phyloP scores from a whole-genome alignment of 2,113 vertebrate genomes.

The Melanocharis versteri region DNA sequence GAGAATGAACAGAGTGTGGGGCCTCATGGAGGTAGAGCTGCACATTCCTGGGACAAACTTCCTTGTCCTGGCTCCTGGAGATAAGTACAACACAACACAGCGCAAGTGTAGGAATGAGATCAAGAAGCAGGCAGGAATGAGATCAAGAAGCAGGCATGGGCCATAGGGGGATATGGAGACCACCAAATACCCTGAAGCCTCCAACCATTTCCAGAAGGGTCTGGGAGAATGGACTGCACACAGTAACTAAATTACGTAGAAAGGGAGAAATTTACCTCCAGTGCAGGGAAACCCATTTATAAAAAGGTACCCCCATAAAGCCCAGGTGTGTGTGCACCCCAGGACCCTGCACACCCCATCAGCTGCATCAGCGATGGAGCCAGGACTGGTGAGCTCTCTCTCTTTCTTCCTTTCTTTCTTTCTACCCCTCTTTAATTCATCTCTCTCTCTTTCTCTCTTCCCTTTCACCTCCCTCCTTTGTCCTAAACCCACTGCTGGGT shows the following conservation, averaged over 20 bases:
- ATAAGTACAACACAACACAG: neutral
- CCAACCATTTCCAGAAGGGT: neutral
- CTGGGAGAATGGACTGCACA: no score
- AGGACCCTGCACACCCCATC: neutral
- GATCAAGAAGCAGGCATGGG: neutral
- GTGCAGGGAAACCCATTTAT: neutral
- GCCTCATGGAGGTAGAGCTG: neutral
- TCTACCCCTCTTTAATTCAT: neutral
- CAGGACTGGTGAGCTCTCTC: neutral
- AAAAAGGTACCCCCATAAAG: neutral
- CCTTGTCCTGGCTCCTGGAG: neutral
- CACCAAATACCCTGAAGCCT: neutral
- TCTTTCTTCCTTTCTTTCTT: neutral
- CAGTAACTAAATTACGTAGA: neutral
- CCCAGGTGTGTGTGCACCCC: neutral
- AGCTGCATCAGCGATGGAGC: neutral
- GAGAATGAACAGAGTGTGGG: neutral
- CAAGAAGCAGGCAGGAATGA: neutral
- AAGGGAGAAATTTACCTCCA: neutral
- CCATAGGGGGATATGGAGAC: neutral
- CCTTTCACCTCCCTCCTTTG: neutral
- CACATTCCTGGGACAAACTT: neutral
- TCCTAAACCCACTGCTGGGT: neutral
- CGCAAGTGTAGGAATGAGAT: neutral
- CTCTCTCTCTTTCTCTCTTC: neutral